Evolutionary conservation across 2,888 invertebrate species (phyloP).

Genomic region (Protophormia terraenovae): DNA sequence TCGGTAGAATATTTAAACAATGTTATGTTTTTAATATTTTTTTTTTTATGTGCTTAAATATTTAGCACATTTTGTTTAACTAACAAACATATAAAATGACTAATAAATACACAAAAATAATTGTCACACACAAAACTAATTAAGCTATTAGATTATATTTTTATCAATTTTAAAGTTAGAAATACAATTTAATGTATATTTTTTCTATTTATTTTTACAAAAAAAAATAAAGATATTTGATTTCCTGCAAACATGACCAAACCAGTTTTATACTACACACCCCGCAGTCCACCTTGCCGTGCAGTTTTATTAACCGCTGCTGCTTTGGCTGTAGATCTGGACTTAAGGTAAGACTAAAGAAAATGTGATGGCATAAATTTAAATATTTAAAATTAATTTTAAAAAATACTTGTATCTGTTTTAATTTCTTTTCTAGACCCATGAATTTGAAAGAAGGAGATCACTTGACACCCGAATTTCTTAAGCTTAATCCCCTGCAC

Average conservation of each 20-base stretch:
- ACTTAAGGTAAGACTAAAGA: conserved; percentile 79
- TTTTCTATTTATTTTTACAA: not conserved
- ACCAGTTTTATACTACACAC: conserved; percentile 83
- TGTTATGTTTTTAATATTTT: not conserved
- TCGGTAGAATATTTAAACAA: not conserved
- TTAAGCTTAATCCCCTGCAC: conserved; percentile 84
- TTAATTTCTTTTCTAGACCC: not conserved
- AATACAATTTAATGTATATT: not conserved
- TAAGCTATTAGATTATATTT: not conserved
- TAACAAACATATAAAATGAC: not conserved
- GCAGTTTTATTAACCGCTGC: conserved; percentile 85
- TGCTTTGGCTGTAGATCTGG: conserved; percentile 85
- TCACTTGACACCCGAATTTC: conserved; percentile 76
- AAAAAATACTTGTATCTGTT: not conserved
- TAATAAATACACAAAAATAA: not conserved
- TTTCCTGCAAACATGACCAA: conserved; percentile 72
- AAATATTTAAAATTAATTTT: not conserved
- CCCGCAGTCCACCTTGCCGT: conserved; percentile 86
- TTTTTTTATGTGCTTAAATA: not conserved
- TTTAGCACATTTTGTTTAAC: not conserved
- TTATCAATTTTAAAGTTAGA: not conserved
- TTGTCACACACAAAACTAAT: not conserved
- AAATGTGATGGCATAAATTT: not conserved
- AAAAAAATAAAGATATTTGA: not conserved
- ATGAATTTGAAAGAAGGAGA: conserved; percentile 74